These are phyloP conservation scores for Tiaroga cobitis DNA, from an alignment of 2,797 vertebrate species.

Conservation along the genomic window DNA sequence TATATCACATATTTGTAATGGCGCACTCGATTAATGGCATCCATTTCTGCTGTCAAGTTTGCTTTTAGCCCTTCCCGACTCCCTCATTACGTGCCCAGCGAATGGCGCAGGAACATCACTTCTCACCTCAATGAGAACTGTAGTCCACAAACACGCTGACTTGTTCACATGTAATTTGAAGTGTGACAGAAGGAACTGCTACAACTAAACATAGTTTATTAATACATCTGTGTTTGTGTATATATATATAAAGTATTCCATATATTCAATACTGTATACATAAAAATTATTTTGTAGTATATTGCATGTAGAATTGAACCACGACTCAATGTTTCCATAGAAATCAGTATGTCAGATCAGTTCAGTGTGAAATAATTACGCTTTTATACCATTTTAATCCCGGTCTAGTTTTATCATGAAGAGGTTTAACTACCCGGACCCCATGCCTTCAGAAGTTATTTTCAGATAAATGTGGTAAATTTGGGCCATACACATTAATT, in stretches of 20 bases:
- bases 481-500: background rate
- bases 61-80: conserved; percentile 40
- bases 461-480: background rate
- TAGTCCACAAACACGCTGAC: background rate
- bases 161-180: conserved; percentile 30
- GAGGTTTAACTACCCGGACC: background rate
- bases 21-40: conserved; percentile 33
- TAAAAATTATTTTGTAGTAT: background rate
- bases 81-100: conserved; percentile 31
- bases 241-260: background rate
- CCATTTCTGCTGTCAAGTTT: conserved; percentile 42
- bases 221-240: background rate
- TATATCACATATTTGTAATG: conserved; percentile 46
- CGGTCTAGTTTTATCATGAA: background rate
- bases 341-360: background rate
- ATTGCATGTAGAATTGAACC: background rate
- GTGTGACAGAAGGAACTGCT: background rate
- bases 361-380: no score
- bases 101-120: conserved; percentile 26
- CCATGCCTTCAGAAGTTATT: background rate
- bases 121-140: conserved; percentile 9
- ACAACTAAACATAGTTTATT: background rate
- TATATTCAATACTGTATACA: background rate
- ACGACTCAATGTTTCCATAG: background rate
- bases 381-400: background rate